Evolutionary conservation across 2,113 vertebrate genomes (phyloP).

Genomic region (Protobothrops mucrosquamatus): DNA sequence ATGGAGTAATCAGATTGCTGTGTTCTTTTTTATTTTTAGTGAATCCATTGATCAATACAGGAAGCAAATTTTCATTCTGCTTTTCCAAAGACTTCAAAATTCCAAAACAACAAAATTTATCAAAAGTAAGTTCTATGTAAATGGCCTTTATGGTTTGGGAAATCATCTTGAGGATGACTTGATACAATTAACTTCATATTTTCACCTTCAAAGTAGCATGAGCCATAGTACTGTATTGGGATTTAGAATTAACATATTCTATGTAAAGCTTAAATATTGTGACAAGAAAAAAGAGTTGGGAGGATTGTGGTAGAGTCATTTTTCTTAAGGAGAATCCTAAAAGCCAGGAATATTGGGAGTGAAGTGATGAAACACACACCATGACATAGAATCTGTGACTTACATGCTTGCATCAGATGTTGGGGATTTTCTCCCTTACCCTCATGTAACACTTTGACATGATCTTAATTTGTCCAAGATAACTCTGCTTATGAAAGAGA

Average conservation of each 20-base stretch:
- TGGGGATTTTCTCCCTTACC: not conserved
- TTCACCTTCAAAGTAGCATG: not conserved
- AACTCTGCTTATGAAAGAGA: fast-evolving
- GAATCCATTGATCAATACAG: constrained; percentile 91
- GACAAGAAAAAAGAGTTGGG: not conserved
- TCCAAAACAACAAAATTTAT: constrained; percentile 99
- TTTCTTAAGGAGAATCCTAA: not conserved
- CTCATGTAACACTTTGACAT: not conserved
- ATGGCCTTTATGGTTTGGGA: not conserved
- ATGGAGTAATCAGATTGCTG: not conserved
- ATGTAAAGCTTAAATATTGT: not conserved
- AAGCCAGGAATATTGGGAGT: not conserved
- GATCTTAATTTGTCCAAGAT: not conserved
- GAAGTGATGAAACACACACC: not conserved
- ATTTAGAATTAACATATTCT: not conserved
- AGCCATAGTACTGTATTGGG: not conserved
- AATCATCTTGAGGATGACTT: not conserved
- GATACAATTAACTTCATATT: not conserved
- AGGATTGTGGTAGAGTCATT: not conserved
- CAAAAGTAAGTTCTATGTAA: constrained; percentile 85
- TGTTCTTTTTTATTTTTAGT: constrained; percentile 67
- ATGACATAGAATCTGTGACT: not conserved
- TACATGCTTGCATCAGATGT: not conserved
- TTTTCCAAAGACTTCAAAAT: constrained; percentile 97
- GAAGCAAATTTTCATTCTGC: constrained; percentile 96